A percentile compares a stretch with the other conserved stretches of the same genome.
These are phyloP conservation scores for Notodonta dromedarius DNA, from an alignment of 2,888 invertebrate genomes.

Conservation along the genomic window DNA sequence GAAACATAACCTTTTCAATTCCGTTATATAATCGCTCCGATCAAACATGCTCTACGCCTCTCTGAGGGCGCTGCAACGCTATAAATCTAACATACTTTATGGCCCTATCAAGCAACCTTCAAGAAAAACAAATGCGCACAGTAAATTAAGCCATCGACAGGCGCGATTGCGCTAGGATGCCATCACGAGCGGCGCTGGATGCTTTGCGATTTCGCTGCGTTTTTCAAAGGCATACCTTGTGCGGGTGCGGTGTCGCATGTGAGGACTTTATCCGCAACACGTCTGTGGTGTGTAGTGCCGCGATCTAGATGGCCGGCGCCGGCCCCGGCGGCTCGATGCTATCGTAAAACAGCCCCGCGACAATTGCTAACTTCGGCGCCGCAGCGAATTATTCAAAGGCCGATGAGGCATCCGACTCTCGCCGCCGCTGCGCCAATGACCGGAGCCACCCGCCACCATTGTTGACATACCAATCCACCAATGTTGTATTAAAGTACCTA, in stretches of 20 bases:
- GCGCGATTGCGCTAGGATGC: constrained; percentile 68
- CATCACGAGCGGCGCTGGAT: constrained; percentile 65
- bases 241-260: constrained; percentile 65
- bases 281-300: constrained; percentile 74
- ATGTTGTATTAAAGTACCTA: not conserved
- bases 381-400: constrained; percentile 73
- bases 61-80: constrained; percentile 19
- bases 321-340: constrained; percentile 70
- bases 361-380: constrained; percentile 79
- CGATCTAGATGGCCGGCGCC: constrained; percentile 79
- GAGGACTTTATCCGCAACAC: constrained; percentile 79
- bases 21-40: constrained; percentile 12
- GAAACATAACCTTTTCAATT: constrained; percentile 3
- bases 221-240: constrained; percentile 76
- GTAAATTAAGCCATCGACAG: constrained; percentile 46
- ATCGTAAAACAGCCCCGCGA: constrained; percentile 75
- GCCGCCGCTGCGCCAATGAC: constrained; percentile 49
- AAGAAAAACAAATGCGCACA: constrained; percentile 33
- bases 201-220: constrained; percentile 53
- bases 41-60: constrained; percentile 17
- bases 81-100: constrained; percentile 40
- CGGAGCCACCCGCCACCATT: constrained; percentile 41
- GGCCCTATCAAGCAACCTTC: constrained; percentile 23
- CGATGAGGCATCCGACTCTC: constrained; percentile 51
- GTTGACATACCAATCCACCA: constrained; percentile 38